Percentiles rank a stretch among this genome's conserved stretches.
These are phyloP conservation scores for Pithys albifrons DNA, from an alignment of 2,113 vertebrate genomes.

Conservation along the genomic window DNA sequence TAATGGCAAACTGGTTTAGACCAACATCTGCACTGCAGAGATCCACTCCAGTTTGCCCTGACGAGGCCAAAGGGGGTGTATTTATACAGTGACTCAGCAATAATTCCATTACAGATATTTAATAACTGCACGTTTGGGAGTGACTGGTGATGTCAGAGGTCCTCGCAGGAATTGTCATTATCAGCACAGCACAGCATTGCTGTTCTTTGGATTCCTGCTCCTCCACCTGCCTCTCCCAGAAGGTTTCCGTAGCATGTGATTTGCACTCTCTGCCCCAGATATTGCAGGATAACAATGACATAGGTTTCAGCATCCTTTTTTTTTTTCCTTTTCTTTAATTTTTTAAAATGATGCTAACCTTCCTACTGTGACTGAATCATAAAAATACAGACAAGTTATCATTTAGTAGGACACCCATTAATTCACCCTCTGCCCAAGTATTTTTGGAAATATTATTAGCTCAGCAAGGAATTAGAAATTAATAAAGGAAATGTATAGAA, in stretches of 20 bases:
- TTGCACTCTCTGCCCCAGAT: slow-evolving; percentile 14
- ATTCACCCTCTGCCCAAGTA: neutral
- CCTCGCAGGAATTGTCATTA: rapidly evolving
- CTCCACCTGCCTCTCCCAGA: neutral
- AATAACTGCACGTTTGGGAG: neutral
- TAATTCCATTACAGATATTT: neutral
- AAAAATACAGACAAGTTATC: neutral
- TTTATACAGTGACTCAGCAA: neutral
- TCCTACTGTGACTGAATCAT: neutral
- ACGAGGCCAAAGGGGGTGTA: rapidly evolving
- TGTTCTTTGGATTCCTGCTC: neutral
- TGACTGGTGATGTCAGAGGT: neutral
- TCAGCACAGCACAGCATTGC: neutral
- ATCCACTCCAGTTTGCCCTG: neutral
- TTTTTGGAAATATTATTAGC: slow-evolving; percentile 36
- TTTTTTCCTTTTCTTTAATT: neutral
- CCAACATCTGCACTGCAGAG: neutral
- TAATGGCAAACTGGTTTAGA: neutral
- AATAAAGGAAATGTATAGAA: neutral
- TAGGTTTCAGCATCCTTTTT: neutral
- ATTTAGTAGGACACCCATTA: neutral
- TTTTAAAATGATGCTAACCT: neutral
- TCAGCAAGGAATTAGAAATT: neutral
- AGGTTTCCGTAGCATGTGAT: neutral
- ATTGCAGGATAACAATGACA: neutral